Percentiles rank a stretch among this genome's conserved stretches.
phyloP scores from a whole-genome alignment of 2,888 invertebrate species.

The Pasiphila rectangulata region DNA sequence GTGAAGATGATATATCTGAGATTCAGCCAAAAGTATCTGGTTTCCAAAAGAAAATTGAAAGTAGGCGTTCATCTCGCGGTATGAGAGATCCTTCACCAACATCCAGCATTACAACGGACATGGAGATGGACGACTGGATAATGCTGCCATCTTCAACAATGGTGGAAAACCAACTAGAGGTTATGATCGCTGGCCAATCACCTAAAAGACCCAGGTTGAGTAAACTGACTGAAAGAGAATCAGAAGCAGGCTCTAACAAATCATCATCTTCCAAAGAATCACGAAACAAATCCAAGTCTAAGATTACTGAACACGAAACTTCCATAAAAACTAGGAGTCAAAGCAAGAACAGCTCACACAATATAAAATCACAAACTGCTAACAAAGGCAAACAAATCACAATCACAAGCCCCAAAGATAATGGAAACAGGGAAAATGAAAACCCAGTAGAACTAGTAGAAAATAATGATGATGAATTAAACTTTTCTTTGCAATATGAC shows the following conservation, averaged over 20 bases:
- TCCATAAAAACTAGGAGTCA: slow-evolving; percentile 16
- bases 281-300: slow-evolving; percentile 15
- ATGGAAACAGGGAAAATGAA: not conserved
- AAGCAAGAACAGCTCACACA: slow-evolving; percentile 6
- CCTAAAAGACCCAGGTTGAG: slow-evolving; percentile 52
- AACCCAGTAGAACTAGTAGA: slow-evolving; percentile 6
- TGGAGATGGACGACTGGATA: slow-evolving; percentile 68
- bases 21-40: slow-evolving; percentile 57
- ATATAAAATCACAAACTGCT: not conserved
- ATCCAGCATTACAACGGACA: slow-evolving; percentile 56
- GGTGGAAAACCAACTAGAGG: slow-evolving; percentile 60
- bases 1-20: slow-evolving; percentile 65
- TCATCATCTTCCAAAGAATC: slow-evolving; percentile 35
- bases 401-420: slow-evolving; percentile 2
- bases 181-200: slow-evolving; percentile 37
- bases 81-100: slow-evolving; percentile 46
- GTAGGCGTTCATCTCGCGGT: slow-evolving; percentile 35
- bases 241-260: slow-evolving; percentile 37
- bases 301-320: slow-evolving; percentile 12
- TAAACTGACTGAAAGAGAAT: slow-evolving; percentile 48
- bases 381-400: slow-evolving; percentile 6
- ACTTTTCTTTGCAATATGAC: slow-evolving; percentile 27
- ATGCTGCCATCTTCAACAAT: slow-evolving; percentile 71
- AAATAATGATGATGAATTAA: slow-evolving; percentile 21
- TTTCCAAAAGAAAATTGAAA: slow-evolving; percentile 46